phyloP scores from a whole-genome alignment of 2,888 invertebrate genomes.

The Leptopterna dolabrata region DNA sequence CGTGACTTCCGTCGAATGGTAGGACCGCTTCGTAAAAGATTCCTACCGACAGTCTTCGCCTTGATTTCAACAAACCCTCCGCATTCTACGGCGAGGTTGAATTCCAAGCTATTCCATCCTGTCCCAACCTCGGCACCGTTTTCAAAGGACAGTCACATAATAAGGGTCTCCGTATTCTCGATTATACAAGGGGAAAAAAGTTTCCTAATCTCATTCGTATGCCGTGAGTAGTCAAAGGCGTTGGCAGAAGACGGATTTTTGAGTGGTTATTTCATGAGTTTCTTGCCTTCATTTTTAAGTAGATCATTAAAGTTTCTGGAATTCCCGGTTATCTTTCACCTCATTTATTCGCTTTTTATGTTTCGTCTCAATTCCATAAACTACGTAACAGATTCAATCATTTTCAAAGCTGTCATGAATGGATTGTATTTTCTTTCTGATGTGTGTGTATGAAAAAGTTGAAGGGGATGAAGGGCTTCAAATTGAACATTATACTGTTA shows the following conservation, averaged over 20 bases:
- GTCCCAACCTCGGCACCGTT: background rate
- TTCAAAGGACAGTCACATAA: conserved; percentile 1
- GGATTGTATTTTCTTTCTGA: too few species aligned
- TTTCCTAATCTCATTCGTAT: conserved; percentile 23
- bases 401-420: too few species aligned
- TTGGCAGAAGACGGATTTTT: background rate
- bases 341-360: background rate
- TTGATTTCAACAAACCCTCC: background rate
- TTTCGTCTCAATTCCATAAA: background rate
- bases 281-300: conserved; percentile 19
- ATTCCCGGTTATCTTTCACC: background rate
- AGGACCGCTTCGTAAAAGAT: background rate
- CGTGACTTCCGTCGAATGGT: background rate
- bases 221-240: background rate
- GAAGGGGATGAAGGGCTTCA: too few species aligned
- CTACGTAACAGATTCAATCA: too few species aligned
- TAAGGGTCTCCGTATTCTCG: background rate
- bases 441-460: too few species aligned
- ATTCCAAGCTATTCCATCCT: conserved; percentile 11
- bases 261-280: background rate
- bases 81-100: conserved; percentile 7
- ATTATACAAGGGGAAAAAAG: background rate
- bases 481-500: too few species aligned
- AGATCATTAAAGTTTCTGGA: conserved; percentile 31
- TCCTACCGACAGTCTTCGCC: background rate